Evolutionary conservation across 2,113 vertebrate genomes (phyloP).

Genomic region (Octodon degus): DNA sequence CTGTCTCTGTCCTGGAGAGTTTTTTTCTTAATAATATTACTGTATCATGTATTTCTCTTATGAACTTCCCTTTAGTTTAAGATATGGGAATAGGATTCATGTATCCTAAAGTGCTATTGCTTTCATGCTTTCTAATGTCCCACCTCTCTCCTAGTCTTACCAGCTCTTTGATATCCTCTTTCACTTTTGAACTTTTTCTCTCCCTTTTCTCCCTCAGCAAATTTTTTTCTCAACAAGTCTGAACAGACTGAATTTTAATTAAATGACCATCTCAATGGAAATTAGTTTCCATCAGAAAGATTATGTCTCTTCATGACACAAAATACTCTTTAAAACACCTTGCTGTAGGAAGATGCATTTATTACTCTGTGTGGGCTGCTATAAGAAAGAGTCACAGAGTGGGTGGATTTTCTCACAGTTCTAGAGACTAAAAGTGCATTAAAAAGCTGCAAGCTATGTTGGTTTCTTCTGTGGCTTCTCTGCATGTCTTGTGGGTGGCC

Average conservation of each 20-base stretch:
- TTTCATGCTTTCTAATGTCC: not conserved
- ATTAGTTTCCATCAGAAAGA: not conserved
- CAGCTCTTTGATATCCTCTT: not conserved
- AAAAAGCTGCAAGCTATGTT: not conserved
- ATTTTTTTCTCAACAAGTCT: not conserved
- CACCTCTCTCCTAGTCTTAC: not conserved
- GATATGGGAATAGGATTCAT: not conserved
- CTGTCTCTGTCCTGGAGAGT: not conserved
- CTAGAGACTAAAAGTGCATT: not conserved
- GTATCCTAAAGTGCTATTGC: not conserved
- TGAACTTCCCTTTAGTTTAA: not conserved
- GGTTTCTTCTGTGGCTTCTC: not conserved
- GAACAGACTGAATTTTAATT: not conserved
- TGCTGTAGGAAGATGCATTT: not conserved
- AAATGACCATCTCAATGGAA: not conserved
- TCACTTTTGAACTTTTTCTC: not conserved
- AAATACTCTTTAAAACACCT: not conserved
- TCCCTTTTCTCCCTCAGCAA: not conserved
- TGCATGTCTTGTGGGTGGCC: not conserved
- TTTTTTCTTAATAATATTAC: not conserved
- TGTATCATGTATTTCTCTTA: not conserved
- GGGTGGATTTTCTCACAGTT: not conserved
- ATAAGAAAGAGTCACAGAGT: not conserved
- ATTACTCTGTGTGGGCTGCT: not conserved
- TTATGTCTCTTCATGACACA: not conserved